Evolutionary conservation across 2,113 vertebrate genomes (phyloP).

Genomic region (Nestor notabilis): DNA sequence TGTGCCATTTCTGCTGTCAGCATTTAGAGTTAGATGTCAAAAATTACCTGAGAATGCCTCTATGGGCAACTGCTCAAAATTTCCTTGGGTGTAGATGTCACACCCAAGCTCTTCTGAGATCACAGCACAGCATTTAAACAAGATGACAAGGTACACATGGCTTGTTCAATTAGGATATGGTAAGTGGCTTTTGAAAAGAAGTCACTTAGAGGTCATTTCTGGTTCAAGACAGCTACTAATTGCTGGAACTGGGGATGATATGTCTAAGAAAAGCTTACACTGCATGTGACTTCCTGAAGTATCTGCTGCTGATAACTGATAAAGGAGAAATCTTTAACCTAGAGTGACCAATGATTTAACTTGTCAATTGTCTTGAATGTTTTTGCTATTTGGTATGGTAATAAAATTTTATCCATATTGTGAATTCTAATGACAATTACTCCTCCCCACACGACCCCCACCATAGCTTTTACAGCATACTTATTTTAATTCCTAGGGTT

Average conservation of each 20-base stretch:
- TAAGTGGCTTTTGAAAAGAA: not conserved
- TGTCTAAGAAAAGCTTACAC: not conserved
- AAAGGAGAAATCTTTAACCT: not conserved
- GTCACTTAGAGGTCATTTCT: not conserved
- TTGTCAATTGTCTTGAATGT: not conserved
- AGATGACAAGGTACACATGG: not conserved
- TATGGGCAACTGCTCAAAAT: not conserved
- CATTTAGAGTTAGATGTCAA: not conserved
- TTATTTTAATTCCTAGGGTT: not conserved
- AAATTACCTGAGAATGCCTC: not conserved
- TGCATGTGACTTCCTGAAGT: not conserved
- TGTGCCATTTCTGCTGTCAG: not conserved
- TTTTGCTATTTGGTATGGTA: not conserved
- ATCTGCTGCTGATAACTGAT: not conserved
- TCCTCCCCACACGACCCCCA: accelerated
- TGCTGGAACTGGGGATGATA: not conserved
- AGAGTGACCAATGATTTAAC: not conserved
- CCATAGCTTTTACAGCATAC: not conserved
- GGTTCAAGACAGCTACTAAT: not conserved
- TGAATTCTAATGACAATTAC: not conserved
- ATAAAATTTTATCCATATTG: not conserved
- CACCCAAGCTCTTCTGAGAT: not conserved
- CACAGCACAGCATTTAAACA: not conserved
- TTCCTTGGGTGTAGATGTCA: not conserved
- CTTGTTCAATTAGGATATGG: not conserved